Evolutionary conservation across 1,140 invertebrate genomes (phyloP), one percentile per base, ranked within the genome.

Genomic region (Leguminivora glycinivorella): DNA sequence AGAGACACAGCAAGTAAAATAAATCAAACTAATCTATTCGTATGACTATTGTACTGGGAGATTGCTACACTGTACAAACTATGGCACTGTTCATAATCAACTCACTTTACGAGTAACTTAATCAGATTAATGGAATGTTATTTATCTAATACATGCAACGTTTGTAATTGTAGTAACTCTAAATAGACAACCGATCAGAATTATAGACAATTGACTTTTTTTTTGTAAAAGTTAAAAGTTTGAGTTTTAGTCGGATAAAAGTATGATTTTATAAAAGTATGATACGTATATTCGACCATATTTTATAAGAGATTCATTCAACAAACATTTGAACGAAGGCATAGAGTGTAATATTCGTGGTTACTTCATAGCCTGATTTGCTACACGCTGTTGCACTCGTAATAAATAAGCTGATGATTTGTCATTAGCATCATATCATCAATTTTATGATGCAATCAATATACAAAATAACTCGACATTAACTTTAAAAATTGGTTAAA

Each of bases 1-100:
- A 9, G 0, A 52, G 19, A 31, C 26, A 10, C 4, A 31, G 2
- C 14, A 63, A 31, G 58, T 60, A 29, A 60, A 56, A 24, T 1
- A 56, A 60, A 4, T 25, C 26, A 63, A 63, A 63, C 24, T 17
- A 29, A 29, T 34, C n/a, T 63, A 63, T 31, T 31, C 58, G 6
- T 58, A 58, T 10, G n/a, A 24, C 22, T 60, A 60, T 60, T 31
- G 17, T 63, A 29, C 6, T 29, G 58, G 58, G 26, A 9, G 14
- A 63, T 52, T 52, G 4, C 58, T 63, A 63, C 10, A 38, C 25
- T 60, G 56, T 60, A 60, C 56, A 60, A 60, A 60, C 56, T 63
- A 63, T 63, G 58, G 58, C 58, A 63, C 58, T 63, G 58, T 63
- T 63, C 22, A 17, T 63, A 31, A 60, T 63, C 31, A 63, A 63